These are phyloP conservation scores for Eudemis profundana DNA, from an alignment of 2,888 invertebrate species.

Conservation along the genomic window DNA sequence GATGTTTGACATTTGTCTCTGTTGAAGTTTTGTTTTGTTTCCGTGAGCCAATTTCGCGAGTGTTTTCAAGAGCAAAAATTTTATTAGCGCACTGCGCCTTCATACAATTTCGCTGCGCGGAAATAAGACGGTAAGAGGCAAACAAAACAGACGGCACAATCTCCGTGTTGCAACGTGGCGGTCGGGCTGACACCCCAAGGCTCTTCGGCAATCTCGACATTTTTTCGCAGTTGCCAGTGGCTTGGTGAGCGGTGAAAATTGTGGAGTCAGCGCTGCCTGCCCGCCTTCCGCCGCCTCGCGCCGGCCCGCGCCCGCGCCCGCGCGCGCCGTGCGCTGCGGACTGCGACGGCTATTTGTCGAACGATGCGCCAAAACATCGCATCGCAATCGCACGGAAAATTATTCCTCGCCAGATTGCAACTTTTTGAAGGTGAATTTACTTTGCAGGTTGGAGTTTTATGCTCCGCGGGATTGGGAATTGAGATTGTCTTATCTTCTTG, in stretches of 20 bases:
- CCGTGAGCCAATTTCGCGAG: conserved; percentile 57
- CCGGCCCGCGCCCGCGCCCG: conserved; percentile 5
- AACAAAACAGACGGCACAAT: conserved; percentile 82
- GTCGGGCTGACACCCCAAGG: conserved; percentile 78
- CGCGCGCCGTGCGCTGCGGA: conserved; percentile 68
- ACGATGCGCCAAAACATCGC: conserved; percentile 83
- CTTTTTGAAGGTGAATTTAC: conserved; percentile 79
- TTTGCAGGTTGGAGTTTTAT: conserved; percentile 66
- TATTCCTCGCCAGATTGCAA: conserved; percentile 78
- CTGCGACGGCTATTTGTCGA: conserved; percentile 80
- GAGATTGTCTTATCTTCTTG: conserved; percentile 80
- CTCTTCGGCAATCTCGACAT: conserved; percentile 78
- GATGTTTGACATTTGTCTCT: conserved; percentile 9
- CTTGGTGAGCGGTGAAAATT: conserved; percentile 69
- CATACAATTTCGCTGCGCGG: conserved; percentile 73
- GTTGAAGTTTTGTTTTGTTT: conserved; percentile 27
- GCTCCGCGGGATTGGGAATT: conserved; percentile 73
- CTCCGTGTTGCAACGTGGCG: conserved; percentile 80
- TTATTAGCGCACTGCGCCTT: conserved; percentile 67
- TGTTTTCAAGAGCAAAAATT: conserved; percentile 71
- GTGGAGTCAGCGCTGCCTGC: conserved; percentile 68
- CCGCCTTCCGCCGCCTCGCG: conserved; percentile 35
- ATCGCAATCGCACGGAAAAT: conserved; percentile 81
- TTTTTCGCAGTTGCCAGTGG: conserved; percentile 72
- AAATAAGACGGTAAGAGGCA: conserved; percentile 81